Evolutionary conservation across 2,888 invertebrate genomes (phyloP).

Genomic region (Cataglyphis rosenhaueri): DNA sequence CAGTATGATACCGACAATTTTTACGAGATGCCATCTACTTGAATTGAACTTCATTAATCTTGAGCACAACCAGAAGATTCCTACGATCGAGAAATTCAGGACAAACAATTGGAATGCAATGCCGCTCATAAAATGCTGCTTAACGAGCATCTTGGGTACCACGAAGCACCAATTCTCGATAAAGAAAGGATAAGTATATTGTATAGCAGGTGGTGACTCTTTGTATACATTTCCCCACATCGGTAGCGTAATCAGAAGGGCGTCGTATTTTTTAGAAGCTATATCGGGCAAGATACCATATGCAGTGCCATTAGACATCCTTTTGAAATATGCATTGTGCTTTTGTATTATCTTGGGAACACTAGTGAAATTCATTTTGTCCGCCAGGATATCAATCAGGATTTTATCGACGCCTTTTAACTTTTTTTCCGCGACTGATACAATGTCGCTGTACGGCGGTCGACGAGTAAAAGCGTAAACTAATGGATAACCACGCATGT

Average conservation of each 20-base stretch:
- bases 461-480: background rate
- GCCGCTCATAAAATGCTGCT: background rate
- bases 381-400: background rate
- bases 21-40: background rate
- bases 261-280: background rate
- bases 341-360: background rate
- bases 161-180: constrained; percentile 34
- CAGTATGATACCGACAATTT: constrained; percentile 20
- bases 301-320: background rate
- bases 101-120: background rate
- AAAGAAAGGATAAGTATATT: background rate
- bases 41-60: constrained; percentile 7
- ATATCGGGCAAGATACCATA: background rate
- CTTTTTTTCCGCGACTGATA: background rate
- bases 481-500: constrained; percentile 33
- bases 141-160: background rate
- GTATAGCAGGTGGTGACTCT: background rate
- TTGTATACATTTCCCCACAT: background rate
- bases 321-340: background rate
- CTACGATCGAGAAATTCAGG: constrained; percentile 8
- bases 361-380: constrained; percentile 31
- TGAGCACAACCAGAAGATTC: constrained; percentile 28
- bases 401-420: constrained; percentile 22
- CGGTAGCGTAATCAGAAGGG: background rate
- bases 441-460: background rate